Base-by-base conservation (phyloP, 1,140 invertebrate species). In the Rhopalosiphum padi region DNA sequence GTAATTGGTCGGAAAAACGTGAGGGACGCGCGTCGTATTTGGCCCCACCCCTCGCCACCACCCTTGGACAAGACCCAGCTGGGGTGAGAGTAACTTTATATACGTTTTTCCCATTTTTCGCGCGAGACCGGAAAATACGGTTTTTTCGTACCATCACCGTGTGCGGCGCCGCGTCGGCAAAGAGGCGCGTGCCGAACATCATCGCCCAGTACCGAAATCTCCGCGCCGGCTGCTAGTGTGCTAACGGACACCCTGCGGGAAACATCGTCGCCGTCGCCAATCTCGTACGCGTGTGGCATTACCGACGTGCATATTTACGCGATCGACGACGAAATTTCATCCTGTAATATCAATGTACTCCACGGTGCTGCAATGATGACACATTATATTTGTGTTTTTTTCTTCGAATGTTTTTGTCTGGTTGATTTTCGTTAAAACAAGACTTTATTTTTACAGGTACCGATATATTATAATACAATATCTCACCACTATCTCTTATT, bases 171-270 rank as follows among this genome's bases (percentile, higher is more conserved):
- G n/a, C 35, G 90, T n/a, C 60, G 41, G n/a, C 30, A 21, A 68
- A 23, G 77, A 85, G 46, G 91, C 91, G 82, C 91, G 91, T 93
- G 91, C 91, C 91, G 90, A 82, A 92, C 82, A 93, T 93, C 91
- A 93, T 85, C 77, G 55, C 55, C 89, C 82, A 48, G 91, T 93
- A 55, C 91, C 91, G 91, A 93, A 93, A 93, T 93, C 91, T 93
- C 48, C 91, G 91, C 91, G 77, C 35, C 77, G 77, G 91, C 77
- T 82, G 91, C 82, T 23, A 93, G 91, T 93, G 77, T 53, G 91
- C 82, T 53, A 35, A 25, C 89, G 23, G 87, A 90, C 89, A 30
- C 35, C 37, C 30, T 30, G 35, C 82, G 91, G 82, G 91, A 30
- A 51, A 92, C 68, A 30, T 37, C 89, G 89, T 60, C 41, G 37